Base-by-base conservation (phyloP, 2,113 vertebrate species). In the Abramis brama region DNA sequence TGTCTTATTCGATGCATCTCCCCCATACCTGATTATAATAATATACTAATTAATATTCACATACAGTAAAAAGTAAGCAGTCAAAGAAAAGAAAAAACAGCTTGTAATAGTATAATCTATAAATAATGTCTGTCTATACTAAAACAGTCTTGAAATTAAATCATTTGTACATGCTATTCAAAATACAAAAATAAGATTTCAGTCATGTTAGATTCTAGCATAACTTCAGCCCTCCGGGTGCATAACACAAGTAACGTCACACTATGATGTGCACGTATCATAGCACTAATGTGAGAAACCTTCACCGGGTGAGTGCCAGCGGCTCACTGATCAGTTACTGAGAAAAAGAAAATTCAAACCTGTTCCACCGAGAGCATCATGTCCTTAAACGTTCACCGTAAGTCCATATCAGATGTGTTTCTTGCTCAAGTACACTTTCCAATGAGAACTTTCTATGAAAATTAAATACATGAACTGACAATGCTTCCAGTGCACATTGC, bases 131-230 rank as follows among this genome's bases (percentile, higher is more conserved):
- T 73, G 80, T 73, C 82, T 83, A 83, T 68, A 83, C 82, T 83
- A 83, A 83, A 83, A 83, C 82, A 83, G 82, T 83, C 82, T 83
- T 83, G 50, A 83, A 83, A 83, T 83, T 57, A 83, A 73, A 83
- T 74, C 1, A 73, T 83, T 83, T 83, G 33, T 83, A 83, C 82
- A 83, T 83, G 82, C 82, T 83, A 43, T 83, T 83, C 50, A 74
- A 73, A 83, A 83, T 83, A 83, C 82, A 83, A 83, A 83, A 83
- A 83, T 83, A 83, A 83, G 50, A 83, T 83, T 83, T 83, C 52
- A 83, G 68, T 83, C 82, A 83, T 83, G 68, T 83, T 83, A 83
- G 82, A 83, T 73, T 83, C 81, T 83, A 83, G 82, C 82, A 83
- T 83, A 83, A 83, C 66, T 43, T 45, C 78, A 74, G 77, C 78